These are phyloP conservation scores for Gopherus evgoodei DNA, from an alignment of 2,113 vertebrate species.

Conservation along the genomic window DNA sequence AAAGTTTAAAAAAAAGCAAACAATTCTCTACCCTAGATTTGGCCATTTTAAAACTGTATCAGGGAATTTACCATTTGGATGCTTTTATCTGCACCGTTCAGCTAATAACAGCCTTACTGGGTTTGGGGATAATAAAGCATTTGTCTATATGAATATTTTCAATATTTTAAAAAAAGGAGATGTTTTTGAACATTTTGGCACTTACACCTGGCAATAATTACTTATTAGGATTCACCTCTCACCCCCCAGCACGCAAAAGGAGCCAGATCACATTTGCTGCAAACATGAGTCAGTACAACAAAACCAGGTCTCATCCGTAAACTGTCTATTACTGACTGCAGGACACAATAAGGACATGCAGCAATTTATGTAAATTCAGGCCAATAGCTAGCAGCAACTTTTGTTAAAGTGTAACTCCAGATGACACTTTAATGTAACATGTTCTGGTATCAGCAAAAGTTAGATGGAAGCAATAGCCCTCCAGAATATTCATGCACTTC, in stretches of 20 bases:
- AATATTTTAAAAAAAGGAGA: neutral
- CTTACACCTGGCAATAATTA: conserved; percentile 35
- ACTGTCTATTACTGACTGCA: neutral
- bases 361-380: neutral
- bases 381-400: neutral
- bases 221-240: neutral
- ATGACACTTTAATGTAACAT: neutral
- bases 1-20: neutral
- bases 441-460: neutral
- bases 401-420: neutral
- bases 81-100: neutral
- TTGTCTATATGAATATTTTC: neutral
- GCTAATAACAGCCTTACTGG: neutral
- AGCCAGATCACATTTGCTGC: neutral
- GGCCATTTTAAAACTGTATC: neutral
- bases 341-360: neutral
- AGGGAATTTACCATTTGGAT: neutral
- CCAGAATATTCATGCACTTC: neutral
- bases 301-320: neutral
- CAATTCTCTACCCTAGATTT: neutral
- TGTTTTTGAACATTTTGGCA: neutral
- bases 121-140: neutral
- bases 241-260: neutral
- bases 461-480: neutral
- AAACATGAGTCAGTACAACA: neutral